A percentile compares a stretch with the other conserved stretches of the same genome.
phyloP scores from a whole-genome alignment of 2,797 vertebrate genomes.

The Notoglanidium macrostoma region DNA sequence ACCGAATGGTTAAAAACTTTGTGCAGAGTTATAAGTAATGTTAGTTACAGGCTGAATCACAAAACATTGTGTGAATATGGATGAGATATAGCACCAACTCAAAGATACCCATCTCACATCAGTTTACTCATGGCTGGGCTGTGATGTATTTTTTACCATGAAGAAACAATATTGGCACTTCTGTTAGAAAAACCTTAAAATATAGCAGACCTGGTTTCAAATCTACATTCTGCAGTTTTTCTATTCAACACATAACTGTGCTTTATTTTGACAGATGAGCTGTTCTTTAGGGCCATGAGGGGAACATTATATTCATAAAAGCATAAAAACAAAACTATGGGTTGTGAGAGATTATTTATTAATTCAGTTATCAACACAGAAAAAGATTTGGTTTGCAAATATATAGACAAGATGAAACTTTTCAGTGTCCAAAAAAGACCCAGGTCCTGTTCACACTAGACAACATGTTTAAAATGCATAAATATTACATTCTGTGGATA shows the following conservation, averaged over 20 bases:
- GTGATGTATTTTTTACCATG: background rate
- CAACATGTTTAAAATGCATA: background rate
- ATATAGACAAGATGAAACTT: background rate
- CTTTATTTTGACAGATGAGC: background rate
- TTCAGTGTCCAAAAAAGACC: background rate
- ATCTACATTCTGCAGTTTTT: constrained; percentile 4
- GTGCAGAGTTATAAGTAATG: background rate
- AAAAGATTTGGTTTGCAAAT: background rate
- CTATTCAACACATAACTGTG: background rate
- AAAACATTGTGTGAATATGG: background rate
- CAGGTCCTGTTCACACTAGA: background rate
- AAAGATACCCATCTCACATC: background rate
- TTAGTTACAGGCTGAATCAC: background rate
- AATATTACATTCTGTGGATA: background rate
- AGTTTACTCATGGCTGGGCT: background rate
- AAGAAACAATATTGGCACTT: background rate
- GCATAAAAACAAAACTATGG: background rate
- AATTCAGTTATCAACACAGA: background rate
- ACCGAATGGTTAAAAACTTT: background rate
- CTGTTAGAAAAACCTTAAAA: background rate
- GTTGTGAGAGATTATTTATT: background rate
- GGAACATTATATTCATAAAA: background rate
- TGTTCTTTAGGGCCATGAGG: background rate
- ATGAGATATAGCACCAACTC: background rate
- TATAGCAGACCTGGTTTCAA: constrained; percentile 16